Evolutionary conservation across 1,140 invertebrate species (phyloP).

Genomic region (Magallana angulata): DNA sequence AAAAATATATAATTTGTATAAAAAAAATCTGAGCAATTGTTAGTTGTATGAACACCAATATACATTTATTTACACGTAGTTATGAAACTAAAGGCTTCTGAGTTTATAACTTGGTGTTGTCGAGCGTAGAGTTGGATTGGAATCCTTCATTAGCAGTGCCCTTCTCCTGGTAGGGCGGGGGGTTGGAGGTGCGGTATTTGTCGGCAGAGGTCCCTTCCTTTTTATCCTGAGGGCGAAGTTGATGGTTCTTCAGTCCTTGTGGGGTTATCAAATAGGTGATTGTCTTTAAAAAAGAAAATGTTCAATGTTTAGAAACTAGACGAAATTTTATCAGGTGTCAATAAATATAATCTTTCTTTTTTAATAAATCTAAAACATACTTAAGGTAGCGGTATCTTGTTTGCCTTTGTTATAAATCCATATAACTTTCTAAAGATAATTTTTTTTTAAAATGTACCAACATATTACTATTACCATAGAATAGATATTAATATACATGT

Average conservation of each 20-base stretch:
- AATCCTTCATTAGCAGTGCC: neutral
- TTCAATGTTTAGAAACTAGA: too few species aligned
- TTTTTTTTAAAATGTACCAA: too few species aligned
- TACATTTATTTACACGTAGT: neutral
- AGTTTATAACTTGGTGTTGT: conserved; percentile 1
- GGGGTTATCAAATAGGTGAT: conserved; percentile 62
- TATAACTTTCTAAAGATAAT: too few species aligned
- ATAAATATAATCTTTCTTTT: too few species aligned
- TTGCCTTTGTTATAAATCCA: too few species aligned
- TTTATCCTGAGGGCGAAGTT: conserved; percentile 68
- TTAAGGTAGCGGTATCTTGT: too few species aligned
- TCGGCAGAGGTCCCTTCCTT: neutral
- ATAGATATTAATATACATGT: too few species aligned
- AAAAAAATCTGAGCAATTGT: neutral
- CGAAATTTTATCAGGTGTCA: too few species aligned
- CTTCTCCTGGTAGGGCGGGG: neutral
- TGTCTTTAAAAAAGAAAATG: conserved; percentile 56
- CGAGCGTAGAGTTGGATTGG: neutral
- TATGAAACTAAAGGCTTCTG: too few species aligned
- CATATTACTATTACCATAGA: too few species aligned
- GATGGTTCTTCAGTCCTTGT: conserved; percentile 66
- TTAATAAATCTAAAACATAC: too few species aligned
- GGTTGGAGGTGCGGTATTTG: neutral
- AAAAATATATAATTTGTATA: neutral
- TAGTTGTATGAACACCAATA: conserved; percentile 11